These are phyloP conservation scores for Plebejus argus DNA, from an alignment of 2,888 invertebrate species.

Conservation along the genomic window DNA sequence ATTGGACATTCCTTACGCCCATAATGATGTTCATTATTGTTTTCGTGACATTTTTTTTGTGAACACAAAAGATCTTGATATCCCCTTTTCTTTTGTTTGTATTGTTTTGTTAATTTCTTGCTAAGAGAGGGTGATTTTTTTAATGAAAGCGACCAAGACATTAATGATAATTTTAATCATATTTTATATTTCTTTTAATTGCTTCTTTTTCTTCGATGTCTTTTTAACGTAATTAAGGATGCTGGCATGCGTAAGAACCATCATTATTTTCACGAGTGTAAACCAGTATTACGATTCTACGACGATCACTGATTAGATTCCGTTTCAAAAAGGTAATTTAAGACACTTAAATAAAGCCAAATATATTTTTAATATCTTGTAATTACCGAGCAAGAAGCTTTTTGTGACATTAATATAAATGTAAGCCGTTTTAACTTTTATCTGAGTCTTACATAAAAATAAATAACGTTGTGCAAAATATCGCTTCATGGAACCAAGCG, in stretches of 20 bases:
- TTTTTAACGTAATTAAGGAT: not conserved
- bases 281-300: not conserved
- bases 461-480: not conserved
- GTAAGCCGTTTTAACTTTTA: not conserved
- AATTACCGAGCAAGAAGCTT: not conserved
- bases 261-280: not conserved
- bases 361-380: not conserved
- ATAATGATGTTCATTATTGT: conserved; percentile 35
- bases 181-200: conserved; percentile 15
- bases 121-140: conserved; percentile 26
- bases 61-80: conserved; percentile 32
- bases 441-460: not conserved
- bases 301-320: not conserved
- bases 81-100: conserved; percentile 36
- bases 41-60: conserved; percentile 37
- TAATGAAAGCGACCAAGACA: conserved; percentile 22
- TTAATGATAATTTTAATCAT: conserved; percentile 23
- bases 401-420: not conserved
- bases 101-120: conserved; percentile 34
- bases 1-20: conserved; percentile 52
- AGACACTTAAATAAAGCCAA: not conserved
- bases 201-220: conserved; percentile 1
- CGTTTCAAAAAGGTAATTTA: not conserved
- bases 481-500: not conserved
- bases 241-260: not conserved